Conservation (phyloP, 2,888 invertebrate genomes). For the Papilio protenor region DNA sequence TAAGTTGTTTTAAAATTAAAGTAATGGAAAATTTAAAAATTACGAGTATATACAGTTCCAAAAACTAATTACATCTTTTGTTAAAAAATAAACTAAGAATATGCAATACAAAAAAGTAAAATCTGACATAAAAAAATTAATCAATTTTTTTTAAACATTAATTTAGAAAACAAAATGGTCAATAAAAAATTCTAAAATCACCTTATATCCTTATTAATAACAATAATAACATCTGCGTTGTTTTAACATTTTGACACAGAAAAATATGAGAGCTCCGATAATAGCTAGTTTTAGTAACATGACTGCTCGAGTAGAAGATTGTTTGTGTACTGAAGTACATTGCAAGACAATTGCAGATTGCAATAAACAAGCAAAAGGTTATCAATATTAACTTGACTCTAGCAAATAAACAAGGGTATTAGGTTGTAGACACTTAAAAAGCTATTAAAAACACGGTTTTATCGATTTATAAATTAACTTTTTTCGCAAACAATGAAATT, state of each 20-base stretch:
- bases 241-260: conserved; percentile 72
- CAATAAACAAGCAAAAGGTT: conserved; percentile 53
- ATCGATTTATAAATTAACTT: neutral
- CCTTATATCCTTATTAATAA: conserved; percentile 52
- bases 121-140: neutral
- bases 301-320: conserved; percentile 51
- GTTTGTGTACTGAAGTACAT: conserved; percentile 54
- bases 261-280: conserved; percentile 69
- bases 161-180: no score
- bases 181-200: neutral
- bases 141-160: no score
- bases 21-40: no score
- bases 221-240: conserved; percentile 60
- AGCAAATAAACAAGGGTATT: conserved; percentile 53
- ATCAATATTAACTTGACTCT: conserved; percentile 50
- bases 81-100: no score
- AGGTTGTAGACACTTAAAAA: conserved; percentile 56
- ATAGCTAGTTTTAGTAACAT: conserved; percentile 76
- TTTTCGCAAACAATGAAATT: neutral
- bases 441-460: conserved; percentile 47
- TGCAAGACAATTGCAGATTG: conserved; percentile 23
- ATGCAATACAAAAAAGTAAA: neutral
- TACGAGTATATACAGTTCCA: no score
- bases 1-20: no score
- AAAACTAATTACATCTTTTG: no score